These are phyloP conservation scores for Cotesia vestalis DNA, from an alignment of 1,140 invertebrate genomes.

Conservation along the genomic window DNA sequence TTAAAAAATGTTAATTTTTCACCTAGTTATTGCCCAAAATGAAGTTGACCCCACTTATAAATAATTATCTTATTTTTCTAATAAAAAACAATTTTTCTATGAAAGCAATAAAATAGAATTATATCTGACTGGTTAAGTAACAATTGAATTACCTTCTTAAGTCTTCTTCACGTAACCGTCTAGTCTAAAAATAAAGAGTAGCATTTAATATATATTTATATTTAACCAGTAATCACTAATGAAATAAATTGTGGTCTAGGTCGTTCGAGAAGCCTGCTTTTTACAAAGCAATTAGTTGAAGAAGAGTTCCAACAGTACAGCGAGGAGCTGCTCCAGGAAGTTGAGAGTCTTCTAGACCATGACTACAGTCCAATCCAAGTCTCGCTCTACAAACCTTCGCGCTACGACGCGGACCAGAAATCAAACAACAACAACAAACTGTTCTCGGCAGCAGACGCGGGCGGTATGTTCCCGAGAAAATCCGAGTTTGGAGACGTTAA, in stretches of 20 bases:
- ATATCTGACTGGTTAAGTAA: no score
- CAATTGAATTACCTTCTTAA: no score
- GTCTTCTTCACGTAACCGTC: no score
- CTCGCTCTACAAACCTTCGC: slow-evolving; percentile 54
- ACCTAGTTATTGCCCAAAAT: no score
- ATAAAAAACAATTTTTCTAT: no score
- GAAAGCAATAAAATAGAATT: no score
- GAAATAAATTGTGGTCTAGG: slow-evolving; percentile 44
- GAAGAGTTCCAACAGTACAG: slow-evolving; percentile 62
- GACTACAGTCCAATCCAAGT: slow-evolving; percentile 61
- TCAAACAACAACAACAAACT: slow-evolving; percentile 34
- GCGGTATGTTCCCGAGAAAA: slow-evolving; percentile 42
- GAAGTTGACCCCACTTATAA: no score
- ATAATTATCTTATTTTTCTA: no score
- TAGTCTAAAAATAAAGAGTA: no score
- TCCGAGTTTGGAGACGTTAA: slow-evolving; percentile 37
- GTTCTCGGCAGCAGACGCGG: slow-evolving; percentile 44
- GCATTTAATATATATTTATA: no score
- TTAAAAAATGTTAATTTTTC: no score
- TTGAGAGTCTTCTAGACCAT: slow-evolving; percentile 60
- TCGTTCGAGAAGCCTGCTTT: slow-evolving; percentile 62
- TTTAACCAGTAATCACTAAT: no score
- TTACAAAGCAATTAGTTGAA: slow-evolving; percentile 58
- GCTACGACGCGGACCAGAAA: slow-evolving; percentile 47
- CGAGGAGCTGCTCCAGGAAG: slow-evolving; percentile 57